Conservation (phyloP, 2,797 vertebrate species). For the Pangasius mekongensis region DNA sequence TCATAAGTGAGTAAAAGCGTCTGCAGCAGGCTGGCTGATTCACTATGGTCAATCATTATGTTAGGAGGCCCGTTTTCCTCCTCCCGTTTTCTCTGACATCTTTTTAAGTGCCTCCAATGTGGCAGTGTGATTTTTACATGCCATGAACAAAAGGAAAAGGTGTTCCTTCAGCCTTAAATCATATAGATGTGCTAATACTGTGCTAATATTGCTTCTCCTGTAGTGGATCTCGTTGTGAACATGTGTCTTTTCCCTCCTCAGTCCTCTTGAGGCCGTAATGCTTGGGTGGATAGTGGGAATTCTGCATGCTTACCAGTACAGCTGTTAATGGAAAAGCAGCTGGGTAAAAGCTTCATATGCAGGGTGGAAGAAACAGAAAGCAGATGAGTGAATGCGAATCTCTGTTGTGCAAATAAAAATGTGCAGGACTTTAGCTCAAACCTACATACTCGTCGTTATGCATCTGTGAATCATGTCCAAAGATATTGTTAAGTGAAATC, state of each 20-base stretch:
- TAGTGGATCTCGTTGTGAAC: not conserved
- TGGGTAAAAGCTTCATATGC: not conserved
- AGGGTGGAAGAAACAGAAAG: not conserved
- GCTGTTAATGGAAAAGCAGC: not conserved
- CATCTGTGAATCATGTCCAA: not conserved
- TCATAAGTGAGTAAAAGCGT: constrained; percentile 12
- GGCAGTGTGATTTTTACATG: not conserved
- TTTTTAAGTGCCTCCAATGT: not conserved
- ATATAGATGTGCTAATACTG: not conserved
- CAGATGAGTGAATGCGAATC: not conserved
- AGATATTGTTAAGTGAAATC: not conserved
- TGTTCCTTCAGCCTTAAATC: not conserved
- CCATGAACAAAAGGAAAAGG: not conserved
- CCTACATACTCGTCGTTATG: not conserved
- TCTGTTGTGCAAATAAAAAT: not conserved
- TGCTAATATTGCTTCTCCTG: not conserved
- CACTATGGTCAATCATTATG: not conserved
- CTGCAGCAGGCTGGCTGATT: constrained; percentile 23
- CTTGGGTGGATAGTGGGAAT: not conserved
- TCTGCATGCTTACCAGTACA: not conserved
- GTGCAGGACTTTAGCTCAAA: not conserved
- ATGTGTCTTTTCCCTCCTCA: not conserved
- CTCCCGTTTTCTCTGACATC: not conserved
- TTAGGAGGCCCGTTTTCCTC: not conserved
- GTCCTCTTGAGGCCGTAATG: not conserved